Base-by-base conservation (phyloP, 23 tunicate genomes). In the Halocynthia aurantium region DNA sequence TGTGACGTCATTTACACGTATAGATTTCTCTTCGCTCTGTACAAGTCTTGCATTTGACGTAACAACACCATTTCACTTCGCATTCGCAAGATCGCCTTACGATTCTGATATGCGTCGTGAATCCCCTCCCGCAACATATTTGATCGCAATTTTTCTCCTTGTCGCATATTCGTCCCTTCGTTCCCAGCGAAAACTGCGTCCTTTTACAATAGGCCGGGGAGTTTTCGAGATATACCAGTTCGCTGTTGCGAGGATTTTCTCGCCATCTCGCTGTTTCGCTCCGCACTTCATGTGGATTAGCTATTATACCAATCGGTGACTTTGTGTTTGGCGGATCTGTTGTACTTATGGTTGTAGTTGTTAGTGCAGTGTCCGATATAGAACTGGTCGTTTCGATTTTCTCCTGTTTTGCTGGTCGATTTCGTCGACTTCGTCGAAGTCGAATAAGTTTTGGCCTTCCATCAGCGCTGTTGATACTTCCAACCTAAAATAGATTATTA, bases 21-120 rank as follows among this genome's bases (percentile, higher is more conserved):
- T 85, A 85, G 17, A 89, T 79, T 22, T 67, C 75, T 57, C 76
- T 89, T 69, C 82, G 57, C 68, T 89, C 96, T 0, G 78, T 80
- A 74, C 96, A 89, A 6, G 88, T 84, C 22, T 84, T 80, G 82
- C 96, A 89, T 52, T 89, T 82, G 7, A 89, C 88, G 52, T 75
- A 79, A 79, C 96, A 89, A 69, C 96, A 89, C 96, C 96, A 89
- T 51, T 82, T 74, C 21, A 89, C 88, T 61, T 84, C 81, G 64
- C 96, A 89, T 56, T 89, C 52, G 52, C 96, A 89, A 56, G 88
- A 84, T 12, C 88, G 62, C 53, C 82, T 73, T 0, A 89, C 81
- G 20, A 84, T 77, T 44, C 82, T 77, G 0, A 84, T 82, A 51
- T 84, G 96, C 0, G 96, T 89, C 0, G 88, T 89, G 75, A 74